phyloP scores from a whole-genome alignment of 2,888 invertebrate species.

The Drosophila falleni region DNA sequence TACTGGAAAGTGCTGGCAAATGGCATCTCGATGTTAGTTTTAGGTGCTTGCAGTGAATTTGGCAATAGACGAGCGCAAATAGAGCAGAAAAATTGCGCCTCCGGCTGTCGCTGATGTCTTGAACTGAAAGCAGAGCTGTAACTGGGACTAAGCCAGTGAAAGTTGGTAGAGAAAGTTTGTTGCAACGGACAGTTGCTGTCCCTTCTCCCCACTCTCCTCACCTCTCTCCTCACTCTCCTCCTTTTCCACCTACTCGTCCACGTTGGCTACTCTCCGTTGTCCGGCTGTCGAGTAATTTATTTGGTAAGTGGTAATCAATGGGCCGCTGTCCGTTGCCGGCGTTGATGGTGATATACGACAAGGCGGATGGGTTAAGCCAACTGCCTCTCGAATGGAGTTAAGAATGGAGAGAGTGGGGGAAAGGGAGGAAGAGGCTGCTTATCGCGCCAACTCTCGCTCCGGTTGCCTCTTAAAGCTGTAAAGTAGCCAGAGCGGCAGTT shows the following conservation, averaged over 20 bases:
- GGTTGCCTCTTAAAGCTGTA: slow-evolving; percentile 58
- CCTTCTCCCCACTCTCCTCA: neutral
- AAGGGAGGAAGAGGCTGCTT: slow-evolving; percentile 29
- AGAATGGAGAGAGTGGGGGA: too few relatives aligned
- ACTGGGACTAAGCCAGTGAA: slow-evolving; percentile 53
- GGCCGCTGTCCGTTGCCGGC: slow-evolving; percentile 57
- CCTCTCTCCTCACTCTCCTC: neutral
- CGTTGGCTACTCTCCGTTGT: slow-evolving; percentile 3
- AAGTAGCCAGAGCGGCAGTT: slow-evolving; percentile 69
- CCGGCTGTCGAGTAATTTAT: slow-evolving; percentile 64
- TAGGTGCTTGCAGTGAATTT: slow-evolving; percentile 70
- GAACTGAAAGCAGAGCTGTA: slow-evolving; percentile 14
- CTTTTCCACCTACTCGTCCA: neutral
- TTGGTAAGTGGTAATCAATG: slow-evolving; percentile 77
- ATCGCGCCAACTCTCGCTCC: slow-evolving; percentile 50
- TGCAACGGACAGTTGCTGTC: slow-evolving; percentile 17
- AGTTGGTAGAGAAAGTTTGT: slow-evolving; percentile 71
- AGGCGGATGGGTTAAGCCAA: slow-evolving; percentile 64
- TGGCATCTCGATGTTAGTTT: slow-evolving; percentile 72
- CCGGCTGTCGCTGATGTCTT: slow-evolving; percentile 31
- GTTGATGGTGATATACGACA: slow-evolving; percentile 62
- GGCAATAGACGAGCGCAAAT: slow-evolving; percentile 74
- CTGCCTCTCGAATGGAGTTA: slow-evolving; percentile 8
- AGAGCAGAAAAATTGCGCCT: slow-evolving; percentile 78
- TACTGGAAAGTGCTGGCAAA: slow-evolving; percentile 55